Percentiles rank a stretch among this genome's conserved stretches.
These are phyloP conservation scores for Papilio machaon DNA, from an alignment of 1,140 invertebrate genomes.

Conservation along the genomic window DNA sequence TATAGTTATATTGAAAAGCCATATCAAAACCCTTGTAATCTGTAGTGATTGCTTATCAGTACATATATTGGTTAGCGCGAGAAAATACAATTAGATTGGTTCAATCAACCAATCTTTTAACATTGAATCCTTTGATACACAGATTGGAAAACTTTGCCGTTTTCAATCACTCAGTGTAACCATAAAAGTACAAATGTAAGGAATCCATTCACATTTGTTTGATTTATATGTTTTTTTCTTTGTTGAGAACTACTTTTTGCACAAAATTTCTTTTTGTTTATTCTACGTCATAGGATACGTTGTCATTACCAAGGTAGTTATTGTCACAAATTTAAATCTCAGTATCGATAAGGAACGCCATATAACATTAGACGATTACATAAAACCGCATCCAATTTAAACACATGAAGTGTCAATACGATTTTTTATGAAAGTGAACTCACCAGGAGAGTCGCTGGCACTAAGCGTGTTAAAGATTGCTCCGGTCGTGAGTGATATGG, in stretches of 20 bases:
- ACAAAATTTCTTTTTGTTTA: too few species aligned
- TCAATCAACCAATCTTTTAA: slow-evolving; percentile 6
- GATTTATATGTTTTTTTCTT: neutral
- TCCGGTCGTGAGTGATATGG: neutral
- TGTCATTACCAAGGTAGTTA: too few species aligned
- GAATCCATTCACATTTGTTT: neutral
- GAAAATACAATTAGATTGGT: neutral
- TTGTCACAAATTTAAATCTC: too few species aligned
- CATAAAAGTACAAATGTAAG: neutral
- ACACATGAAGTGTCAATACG: too few species aligned
- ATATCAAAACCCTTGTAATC: neutral
- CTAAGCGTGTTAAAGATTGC: neutral
- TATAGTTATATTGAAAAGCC: slow-evolving; percentile 12
- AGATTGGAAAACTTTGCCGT: slow-evolving; percentile 12
- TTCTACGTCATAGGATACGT: too few species aligned
- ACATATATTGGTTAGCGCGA: neutral
- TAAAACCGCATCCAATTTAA: too few species aligned
- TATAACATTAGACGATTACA: too few species aligned
- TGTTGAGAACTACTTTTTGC: too few species aligned
- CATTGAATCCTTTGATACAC: slow-evolving; percentile 11
- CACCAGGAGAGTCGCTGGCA: neutral
- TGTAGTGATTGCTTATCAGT: neutral
- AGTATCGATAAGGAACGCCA: too few species aligned
- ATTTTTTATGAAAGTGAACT: too few species aligned
- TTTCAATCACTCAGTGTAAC: slow-evolving; percentile 8